Conservation (phyloP, 2,797 vertebrate species). For the Sciurus vulgaris region DNA sequence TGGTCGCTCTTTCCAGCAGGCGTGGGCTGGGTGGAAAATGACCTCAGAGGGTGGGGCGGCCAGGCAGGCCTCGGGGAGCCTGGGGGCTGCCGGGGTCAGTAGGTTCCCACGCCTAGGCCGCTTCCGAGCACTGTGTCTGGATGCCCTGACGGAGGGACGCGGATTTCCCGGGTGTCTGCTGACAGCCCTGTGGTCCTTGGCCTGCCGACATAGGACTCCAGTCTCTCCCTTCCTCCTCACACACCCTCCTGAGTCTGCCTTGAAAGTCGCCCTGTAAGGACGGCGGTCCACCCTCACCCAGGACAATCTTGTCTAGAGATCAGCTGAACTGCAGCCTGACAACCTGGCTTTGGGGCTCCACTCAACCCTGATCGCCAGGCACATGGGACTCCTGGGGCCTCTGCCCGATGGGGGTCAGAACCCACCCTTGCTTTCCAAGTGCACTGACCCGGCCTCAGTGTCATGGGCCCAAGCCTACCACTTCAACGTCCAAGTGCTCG, state of each 20-base stretch:
- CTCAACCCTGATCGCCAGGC: background rate
- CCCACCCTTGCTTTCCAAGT: background rate
- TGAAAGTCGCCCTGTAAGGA: background rate
- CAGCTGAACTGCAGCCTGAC: background rate
- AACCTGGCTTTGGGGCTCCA: background rate
- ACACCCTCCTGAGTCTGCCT: background rate
- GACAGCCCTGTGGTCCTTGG: background rate
- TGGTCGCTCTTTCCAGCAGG: conserved; percentile 55
- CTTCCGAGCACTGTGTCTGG: background rate
- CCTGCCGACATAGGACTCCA: background rate
- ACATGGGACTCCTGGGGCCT: background rate
- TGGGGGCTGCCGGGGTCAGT: background rate
- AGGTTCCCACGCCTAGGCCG: background rate
- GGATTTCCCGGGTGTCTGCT: too few relatives aligned
- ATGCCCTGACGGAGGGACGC: background rate
- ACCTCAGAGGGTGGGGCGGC: conserved; percentile 72
- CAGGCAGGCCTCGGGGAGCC: background rate
- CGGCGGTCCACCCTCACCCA: background rate
- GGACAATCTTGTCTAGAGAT: background rate
- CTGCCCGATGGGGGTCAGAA: background rate
- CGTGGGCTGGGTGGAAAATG: conserved; percentile 68
- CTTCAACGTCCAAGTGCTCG: background rate
- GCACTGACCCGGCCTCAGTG: too few relatives aligned
- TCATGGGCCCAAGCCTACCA: background rate
- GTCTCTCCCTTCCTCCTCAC: background rate